Percentiles rank a stretch among this genome's conserved stretches.
These are phyloP conservation scores for Agonopterix arenella DNA, from an alignment of 2,888 invertebrate genomes.

Conservation along the genomic window DNA sequence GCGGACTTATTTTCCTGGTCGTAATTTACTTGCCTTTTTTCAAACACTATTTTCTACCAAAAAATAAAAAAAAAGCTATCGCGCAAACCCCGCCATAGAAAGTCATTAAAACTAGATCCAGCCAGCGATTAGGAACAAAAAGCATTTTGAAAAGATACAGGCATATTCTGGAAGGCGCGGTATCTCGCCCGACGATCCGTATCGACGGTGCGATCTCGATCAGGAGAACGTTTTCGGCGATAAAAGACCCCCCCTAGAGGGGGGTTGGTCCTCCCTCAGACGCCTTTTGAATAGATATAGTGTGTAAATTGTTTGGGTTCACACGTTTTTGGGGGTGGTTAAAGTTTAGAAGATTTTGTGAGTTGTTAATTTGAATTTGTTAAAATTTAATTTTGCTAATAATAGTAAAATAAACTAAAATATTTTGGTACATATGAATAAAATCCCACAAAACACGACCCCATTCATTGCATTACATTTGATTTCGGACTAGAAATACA, in stretches of 20 bases:
- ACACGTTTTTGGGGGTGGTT: background rate
- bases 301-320: conserved; percentile 18
- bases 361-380: too few species aligned
- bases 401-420: too few species aligned
- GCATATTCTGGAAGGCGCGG: conserved; percentile 35
- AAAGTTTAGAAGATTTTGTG: too few species aligned
- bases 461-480: too few species aligned
- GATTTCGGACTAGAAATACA: too few species aligned
- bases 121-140: conserved; percentile 45
- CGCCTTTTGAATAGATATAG: conserved; percentile 27
- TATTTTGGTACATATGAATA: too few species aligned
- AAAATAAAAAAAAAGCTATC: background rate
- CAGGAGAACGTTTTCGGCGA: conserved; percentile 47
- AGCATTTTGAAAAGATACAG: conserved; percentile 57
- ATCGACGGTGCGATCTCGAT: conserved; percentile 31
- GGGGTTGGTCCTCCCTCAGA: conserved; percentile 6
- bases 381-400: too few species aligned
- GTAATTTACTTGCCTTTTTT: too few species aligned
- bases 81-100: conserved; percentile 9
- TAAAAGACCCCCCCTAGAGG: conserved; percentile 31
- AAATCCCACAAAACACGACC: too few species aligned
- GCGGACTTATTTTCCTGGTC: too few species aligned
- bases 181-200: conserved; percentile 37
- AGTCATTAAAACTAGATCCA: conserved; percentile 55
- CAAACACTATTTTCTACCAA: too few species aligned